Evolutionary conservation across 2,888 invertebrate genomes (phyloP), one percentile per base, ranked within the genome.

Genomic region (Hyppa rectilinea): DNA sequence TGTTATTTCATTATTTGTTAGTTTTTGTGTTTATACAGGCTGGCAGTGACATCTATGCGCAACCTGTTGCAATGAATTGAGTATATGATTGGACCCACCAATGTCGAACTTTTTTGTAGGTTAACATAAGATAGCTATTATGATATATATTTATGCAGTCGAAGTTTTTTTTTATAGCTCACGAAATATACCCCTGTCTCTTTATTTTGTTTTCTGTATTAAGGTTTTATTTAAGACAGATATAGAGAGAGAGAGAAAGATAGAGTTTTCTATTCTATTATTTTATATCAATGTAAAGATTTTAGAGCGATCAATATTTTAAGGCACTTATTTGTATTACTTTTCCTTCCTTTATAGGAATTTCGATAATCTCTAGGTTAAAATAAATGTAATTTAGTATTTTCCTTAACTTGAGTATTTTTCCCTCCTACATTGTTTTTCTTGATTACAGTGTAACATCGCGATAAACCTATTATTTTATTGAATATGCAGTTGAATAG

Each of bases 1-100:
- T 71, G 14, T 20, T 55, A 36, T 59, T 45, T 31, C 5, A 31
- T 45, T 52, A 53, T 49, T 72, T 59, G 40, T 49, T 50, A 6
- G n/a, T 58, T 66, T 43, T 53, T 50, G 45, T 45, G n/a, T 45
- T 9, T 47, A n/a, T n/a, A n/a, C n/a, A n/a, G n/a, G n/a, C n/a
- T n/a, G n/a, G n/a, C n/a, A n/a, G n/a, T n/a, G n/a, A n/a, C n/a
- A n/a, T n/a, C n/a, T n/a, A n/a, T n/a, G n/a, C n/a, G n/a, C n/a
- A n/a, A n/a, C n/a, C n/a, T n/a, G n/a, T n/a, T n/a, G n/a, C n/a
- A n/a, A n/a, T n/a, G n/a, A n/a, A n/a, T n/a, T n/a, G n/a, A n/a
- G n/a, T n/a, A n/a, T n/a, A n/a, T n/a, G n/a, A n/a, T n/a, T n/a
- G n/a, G n/a, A n/a, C n/a, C n/a, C n/a, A n/a, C n/a, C n/a, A n/a